Percentiles rank a stretch among this genome's conserved stretches.
Conservation (phyloP, 2,113 vertebrate species). For the Sebastes fasciatus region DNA sequence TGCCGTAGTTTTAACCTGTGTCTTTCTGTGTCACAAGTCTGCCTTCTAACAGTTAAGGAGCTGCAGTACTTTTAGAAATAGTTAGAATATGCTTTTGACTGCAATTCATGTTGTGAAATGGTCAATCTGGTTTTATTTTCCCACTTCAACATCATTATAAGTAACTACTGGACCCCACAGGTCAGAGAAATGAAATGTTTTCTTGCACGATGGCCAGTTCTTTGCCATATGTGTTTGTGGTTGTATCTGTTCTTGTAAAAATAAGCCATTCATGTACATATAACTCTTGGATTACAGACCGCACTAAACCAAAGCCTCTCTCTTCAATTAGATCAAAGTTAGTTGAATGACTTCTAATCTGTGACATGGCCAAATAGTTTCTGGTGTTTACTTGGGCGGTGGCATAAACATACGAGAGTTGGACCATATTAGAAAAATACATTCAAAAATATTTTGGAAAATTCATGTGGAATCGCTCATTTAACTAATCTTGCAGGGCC, state of each 20-base stretch:
- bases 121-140: conserved; percentile 59
- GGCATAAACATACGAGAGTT: conserved; percentile 54
- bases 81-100: conserved; percentile 16
- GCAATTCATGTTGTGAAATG: conserved; percentile 29
- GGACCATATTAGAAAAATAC: conserved; percentile 41
- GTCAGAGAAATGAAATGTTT: conserved; percentile 30
- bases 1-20: background rate
- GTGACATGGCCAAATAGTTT: conserved; percentile 50
- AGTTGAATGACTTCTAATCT: conserved; percentile 48
- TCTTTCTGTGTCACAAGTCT: background rate
- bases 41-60: background rate
- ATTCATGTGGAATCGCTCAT: conserved; percentile 44
- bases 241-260: conserved; percentile 59
- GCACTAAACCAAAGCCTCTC: conserved; percentile 28
- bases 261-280: conserved; percentile 40
- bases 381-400: conserved; percentile 58
- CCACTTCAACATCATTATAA: conserved; percentile 59
- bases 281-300: conserved; percentile 51
- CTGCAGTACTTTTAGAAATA: background rate
- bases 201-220: conserved; percentile 32
- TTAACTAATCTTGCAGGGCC: conserved; percentile 14
- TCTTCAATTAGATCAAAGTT: conserved; percentile 61
- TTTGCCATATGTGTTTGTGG: conserved; percentile 58
- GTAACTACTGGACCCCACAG: conserved; percentile 1
- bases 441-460: conserved; percentile 39